Evolutionary conservation across 2,888 invertebrate species (phyloP).

Genomic region (Pteria penguin): DNA sequence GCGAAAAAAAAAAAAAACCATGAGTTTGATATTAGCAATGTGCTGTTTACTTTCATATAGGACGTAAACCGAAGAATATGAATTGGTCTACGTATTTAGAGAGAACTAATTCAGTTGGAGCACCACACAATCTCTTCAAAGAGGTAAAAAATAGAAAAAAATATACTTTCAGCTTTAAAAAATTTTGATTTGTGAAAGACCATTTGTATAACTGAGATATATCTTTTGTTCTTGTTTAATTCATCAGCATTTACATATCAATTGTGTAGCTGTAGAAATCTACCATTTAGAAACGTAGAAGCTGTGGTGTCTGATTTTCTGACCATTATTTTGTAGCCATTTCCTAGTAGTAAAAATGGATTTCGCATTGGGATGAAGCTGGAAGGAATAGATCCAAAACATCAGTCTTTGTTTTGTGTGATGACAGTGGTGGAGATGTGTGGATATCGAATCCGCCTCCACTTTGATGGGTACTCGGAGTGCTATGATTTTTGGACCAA

Average conservation of each 20-base stretch:
- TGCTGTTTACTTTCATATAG: too few relatives aligned
- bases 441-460: slow-evolving; percentile 91
- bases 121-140: slow-evolving; percentile 86
- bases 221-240: too few relatives aligned
- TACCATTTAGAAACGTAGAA: not conserved
- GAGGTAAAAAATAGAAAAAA: slow-evolving; percentile 75
- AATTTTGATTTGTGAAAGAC: too few relatives aligned
- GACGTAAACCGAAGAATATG: slow-evolving; percentile 84
- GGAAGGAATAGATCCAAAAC: slow-evolving; percentile 95
- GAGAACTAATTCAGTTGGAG: slow-evolving; percentile 86
- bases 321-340: slow-evolving; percentile 83
- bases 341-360: slow-evolving; percentile 88
- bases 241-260: too few relatives aligned
- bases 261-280: not conserved
- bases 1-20: too few relatives aligned
- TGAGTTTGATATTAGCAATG: too few relatives aligned
- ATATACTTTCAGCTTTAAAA: too few relatives aligned
- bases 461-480: slow-evolving; percentile 94
- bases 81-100: slow-evolving; percentile 89
- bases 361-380: slow-evolving; percentile 89
- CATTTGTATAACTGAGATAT: too few relatives aligned
- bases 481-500: slow-evolving; percentile 96
- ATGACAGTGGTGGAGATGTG: slow-evolving; percentile 88
- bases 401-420: slow-evolving; percentile 93
- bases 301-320: too few relatives aligned